Percentiles rank a stretch among this genome's conserved stretches.
These are phyloP conservation scores for Hippocampus barbouri DNA, from an alignment of 2,113 vertebrate species.

Conservation along the genomic window DNA sequence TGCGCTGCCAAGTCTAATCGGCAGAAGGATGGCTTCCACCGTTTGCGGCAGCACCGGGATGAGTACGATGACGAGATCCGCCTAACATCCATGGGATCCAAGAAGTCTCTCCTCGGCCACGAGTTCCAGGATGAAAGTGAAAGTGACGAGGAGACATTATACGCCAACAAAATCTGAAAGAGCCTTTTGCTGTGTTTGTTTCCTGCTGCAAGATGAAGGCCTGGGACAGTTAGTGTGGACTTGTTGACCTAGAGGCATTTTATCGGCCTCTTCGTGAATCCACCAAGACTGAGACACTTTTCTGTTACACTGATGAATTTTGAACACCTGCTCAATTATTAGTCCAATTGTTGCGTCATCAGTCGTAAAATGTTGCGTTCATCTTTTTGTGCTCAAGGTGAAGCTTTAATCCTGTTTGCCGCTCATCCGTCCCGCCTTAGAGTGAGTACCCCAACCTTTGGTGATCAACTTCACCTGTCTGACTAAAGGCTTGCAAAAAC, in stretches of 20 bases:
- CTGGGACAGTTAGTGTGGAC: conserved; percentile 6
- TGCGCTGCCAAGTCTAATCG: conserved; percentile 92
- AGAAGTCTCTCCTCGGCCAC: conserved; percentile 90
- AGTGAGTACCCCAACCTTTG: background rate
- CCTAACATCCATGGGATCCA: conserved; percentile 91
- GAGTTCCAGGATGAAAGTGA: conserved; percentile 99
- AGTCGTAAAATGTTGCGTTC: background rate
- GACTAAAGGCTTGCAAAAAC: no score
- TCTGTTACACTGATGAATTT: background rate
- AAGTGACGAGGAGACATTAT: conserved; percentile 94
- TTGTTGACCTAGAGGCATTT: background rate
- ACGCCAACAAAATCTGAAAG: conserved; percentile 88
- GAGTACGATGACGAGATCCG: conserved; percentile 95
- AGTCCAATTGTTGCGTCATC: background rate
- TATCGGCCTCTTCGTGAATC: background rate
- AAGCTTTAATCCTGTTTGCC: background rate
- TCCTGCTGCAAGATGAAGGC: conserved; percentile 8
- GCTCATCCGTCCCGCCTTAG: background rate
- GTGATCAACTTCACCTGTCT: background rate
- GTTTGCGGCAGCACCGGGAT: conserved; percentile 88
- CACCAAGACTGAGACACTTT: background rate
- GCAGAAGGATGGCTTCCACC: conserved; percentile 97
- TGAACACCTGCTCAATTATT: background rate
- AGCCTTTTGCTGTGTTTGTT: conserved; percentile 38
- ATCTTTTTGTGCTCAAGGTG: background rate